Base-by-base conservation (phyloP, 2,888 invertebrate species). In the Tubulanus polymorphus region DNA sequence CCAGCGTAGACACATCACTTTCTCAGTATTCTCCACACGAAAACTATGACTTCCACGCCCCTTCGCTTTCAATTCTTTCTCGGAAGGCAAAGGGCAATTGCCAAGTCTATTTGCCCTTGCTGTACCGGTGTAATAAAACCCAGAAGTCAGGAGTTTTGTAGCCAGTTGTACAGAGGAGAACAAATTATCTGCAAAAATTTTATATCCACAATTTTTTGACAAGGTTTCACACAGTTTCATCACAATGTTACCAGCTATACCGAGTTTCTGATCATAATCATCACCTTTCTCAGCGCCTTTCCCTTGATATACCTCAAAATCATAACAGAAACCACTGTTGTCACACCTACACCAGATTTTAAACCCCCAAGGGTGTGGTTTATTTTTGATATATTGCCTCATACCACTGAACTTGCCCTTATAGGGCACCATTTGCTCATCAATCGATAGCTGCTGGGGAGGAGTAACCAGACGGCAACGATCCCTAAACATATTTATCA, bases 381-480 rank as follows among this genome's bases (percentile, higher is more conserved):
- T 61, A 23, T 46, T 52, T 15, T 62, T 60, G 27, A 52, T 61
- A 51, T 61, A 62, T 51, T 61, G 59, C 47, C 37, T 53, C 46
- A 61, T 45, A 1, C 26, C 20, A 41, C 29, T 54, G 48, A n/a
- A n/a, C n/a, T 41, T 45, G 1, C 59, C 60, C 48, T 61, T 61
- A 51, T 54, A 53, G 23, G 57, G 51, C 12, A 61, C 51, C 3
- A 61, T 57, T 54, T 54, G 56, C 47, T 61, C 61, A 61, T 61
- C 59, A 20, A 61, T 48, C 28, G 51, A 35, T 37, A 53, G 45
- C 23, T 48, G n/a, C 37, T 57, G 56, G n/a, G 49, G 50, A 20
- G 48, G 32, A 23, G 25, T 26, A 51, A 60, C 29, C 20, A n/a
- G n/a, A n/a, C 29, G 32, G 37, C 54, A 62, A 20, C 48, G 54